A percentile compares a stretch with the other conserved stretches of the same genome.
These are phyloP conservation scores for Mola mola DNA, from an alignment of 2,113 vertebrate species.

Conservation along the genomic window DNA sequence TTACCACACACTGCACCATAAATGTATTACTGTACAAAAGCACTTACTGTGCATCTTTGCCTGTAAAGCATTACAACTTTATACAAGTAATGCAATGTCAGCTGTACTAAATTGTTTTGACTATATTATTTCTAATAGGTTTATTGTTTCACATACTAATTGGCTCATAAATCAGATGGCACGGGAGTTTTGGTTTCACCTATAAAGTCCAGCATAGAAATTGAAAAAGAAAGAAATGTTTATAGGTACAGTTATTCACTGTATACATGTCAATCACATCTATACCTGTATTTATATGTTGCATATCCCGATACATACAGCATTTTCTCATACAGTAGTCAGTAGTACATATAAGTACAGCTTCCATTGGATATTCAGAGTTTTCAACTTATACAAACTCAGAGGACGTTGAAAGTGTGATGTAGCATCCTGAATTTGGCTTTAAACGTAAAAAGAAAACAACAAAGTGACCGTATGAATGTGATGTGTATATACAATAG, in stretches of 20 bases:
- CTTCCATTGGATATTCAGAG: conserved; percentile 24
- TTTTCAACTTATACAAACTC: conserved; percentile 19
- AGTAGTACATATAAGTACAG: conserved; percentile 40
- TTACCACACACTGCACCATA: conserved; percentile 50
- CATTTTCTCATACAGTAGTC: conserved; percentile 12
- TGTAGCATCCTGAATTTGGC: no score
- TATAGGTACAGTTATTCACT: conserved; percentile 20
- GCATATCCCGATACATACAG: conserved; percentile 23
- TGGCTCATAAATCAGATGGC: conserved; percentile 44
- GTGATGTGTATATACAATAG: conserved; percentile 29
- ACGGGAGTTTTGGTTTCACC: conserved; percentile 43
- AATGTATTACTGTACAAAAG: conserved; percentile 68
- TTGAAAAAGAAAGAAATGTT: conserved; percentile 27
- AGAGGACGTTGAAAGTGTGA: conserved; percentile 8
- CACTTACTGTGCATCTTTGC: conserved; percentile 49
- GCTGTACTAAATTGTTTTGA: conserved; percentile 37
- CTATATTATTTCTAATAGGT: neutral
- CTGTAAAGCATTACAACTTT: conserved; percentile 46
- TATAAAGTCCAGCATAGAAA: conserved; percentile 22
- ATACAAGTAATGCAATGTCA: conserved; percentile 40
- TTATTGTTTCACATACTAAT: conserved; percentile 11
- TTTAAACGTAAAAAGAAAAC: conserved; percentile 21
- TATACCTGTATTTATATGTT: conserved; percentile 15
- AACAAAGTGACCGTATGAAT: no score
- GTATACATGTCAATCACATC: neutral